Evolutionary conservation across 2,797 vertebrate genomes (phyloP), one percentile per base, ranked within the genome.

Genomic region (Smutsia temminckii): DNA sequence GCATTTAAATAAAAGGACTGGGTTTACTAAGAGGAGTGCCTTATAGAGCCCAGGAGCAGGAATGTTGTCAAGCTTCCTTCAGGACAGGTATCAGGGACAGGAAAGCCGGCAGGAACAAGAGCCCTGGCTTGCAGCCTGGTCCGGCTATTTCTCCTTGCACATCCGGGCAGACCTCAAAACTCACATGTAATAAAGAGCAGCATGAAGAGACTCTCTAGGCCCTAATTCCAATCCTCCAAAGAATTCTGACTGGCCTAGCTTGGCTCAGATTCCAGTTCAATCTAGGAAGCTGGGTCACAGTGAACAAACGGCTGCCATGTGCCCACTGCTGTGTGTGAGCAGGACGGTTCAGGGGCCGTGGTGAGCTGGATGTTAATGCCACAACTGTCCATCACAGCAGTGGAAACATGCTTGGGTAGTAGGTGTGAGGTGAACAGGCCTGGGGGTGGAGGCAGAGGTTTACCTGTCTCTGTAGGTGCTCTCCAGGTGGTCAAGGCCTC

Each of bases 71-170:
- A 37, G 59, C 7, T 32, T 66, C 57, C 18, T 9, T 59, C 59
- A 90, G 3, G 6, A 16, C 49, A 12, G 59, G 8, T 3, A 4
- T 20, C 1, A 1, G 84, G 32, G 71, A 37, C 7, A 63, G 40
- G 51, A 85, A 63, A 21, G 14, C 46, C 77, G 40, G 5, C 27
- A 12, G 17, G n/a, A 53, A 20, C 53, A 42, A 32, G 55, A n/a
- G n/a, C 12, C 6, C 40, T 68, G 3, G 16, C 32, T 46, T 0
- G 0, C 23, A 10, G 0, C 3, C 37, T 42, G 13, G 0, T 32
- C n/a, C 32, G 55, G 23, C 20, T 40, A 27, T 53, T 11, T 14
- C 63, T 72, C 32, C 46, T 18, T 8, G 23, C 8, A 16, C 29
- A 11, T 29, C 34, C 20, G 3, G 40, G n/a, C 2, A 77, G 20